Base-by-base conservation (phyloP, 2,113 vertebrate genomes). In the Semicossyphus pulcher region DNA sequence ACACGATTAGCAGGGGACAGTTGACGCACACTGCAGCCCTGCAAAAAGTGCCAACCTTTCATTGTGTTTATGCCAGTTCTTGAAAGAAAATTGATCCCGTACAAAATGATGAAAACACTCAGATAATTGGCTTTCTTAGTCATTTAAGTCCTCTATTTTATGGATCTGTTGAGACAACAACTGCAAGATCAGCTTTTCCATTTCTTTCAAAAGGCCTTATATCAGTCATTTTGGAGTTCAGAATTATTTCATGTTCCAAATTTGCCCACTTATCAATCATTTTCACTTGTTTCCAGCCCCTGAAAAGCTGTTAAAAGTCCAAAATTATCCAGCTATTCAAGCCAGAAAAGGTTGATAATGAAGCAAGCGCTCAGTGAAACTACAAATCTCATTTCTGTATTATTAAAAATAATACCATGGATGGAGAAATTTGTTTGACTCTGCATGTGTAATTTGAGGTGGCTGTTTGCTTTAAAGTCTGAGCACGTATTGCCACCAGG, bases 1-100 rank as follows among this genome's bases (percentile, higher is more conserved):
- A 64, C 45, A 44, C 62, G 73, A 83, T 76, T 73, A 80, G 47
- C 23, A 44, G 47, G 32, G 32, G 62, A 28, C 48, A 44, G 68
- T 32, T 54, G 52, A 67, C 63, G 72, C 0, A 8, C 37, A 6
- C 41, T 31, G 12, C 10, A 26, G 41, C 51, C 63, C 29, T 36
- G 25, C 3, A 47, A 32, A 62, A 47, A 57, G 15, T 11, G 34
- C 39, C 10, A 31, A 49, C 21, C 45, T 31, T 37, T 66, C 25
- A 54, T 32, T 39, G 48, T 52, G 36, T 28, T 45, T 51, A 5
- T 34, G 41, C 21, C 49, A 34, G 34, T n/a, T 56, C 42, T 16
- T 26, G 23, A 26, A n/a, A 7, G n/a, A 23, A 7, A 1, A 5
- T 16, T 18, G 1, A 28, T 12, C 26, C 41, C 3, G n/a, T 5